A percentile compares a stretch with the other conserved stretches of the same genome.
Evolutionary conservation across 2,797 vertebrate species (phyloP).

Genomic region (Heliangelus exortis): DNA sequence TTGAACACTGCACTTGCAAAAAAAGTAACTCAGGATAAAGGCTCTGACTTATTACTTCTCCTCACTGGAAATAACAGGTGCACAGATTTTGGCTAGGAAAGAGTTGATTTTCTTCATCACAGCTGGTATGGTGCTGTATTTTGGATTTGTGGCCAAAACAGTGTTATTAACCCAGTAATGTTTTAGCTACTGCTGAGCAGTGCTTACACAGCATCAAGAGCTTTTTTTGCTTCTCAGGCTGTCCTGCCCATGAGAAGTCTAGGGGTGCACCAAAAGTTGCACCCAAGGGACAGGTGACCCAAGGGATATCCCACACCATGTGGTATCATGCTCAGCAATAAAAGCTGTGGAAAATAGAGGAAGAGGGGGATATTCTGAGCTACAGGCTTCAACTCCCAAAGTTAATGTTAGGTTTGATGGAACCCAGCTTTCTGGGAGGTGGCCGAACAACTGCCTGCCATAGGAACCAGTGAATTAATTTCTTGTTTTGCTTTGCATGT

Average conservation of each 20-base stretch:
- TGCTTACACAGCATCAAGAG: neutral
- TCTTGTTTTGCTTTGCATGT: neutral
- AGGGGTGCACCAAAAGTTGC: neutral
- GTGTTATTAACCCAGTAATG: neutral
- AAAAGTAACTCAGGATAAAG: neutral
- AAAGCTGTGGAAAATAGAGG: neutral
- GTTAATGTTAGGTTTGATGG: rapidly evolving
- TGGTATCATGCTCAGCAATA: neutral
- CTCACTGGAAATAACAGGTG: neutral
- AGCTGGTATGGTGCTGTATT: rapidly evolving
- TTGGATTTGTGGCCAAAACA: neutral
- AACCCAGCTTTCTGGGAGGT: neutral
- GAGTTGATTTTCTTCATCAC: neutral
- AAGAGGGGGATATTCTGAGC: rapidly evolving
- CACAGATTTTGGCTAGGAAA: neutral
- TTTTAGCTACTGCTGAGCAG: neutral
- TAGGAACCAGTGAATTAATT: neutral
- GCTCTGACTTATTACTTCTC: neutral
- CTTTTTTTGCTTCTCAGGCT: neutral
- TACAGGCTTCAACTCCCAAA: neutral
- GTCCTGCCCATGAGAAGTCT: neutral
- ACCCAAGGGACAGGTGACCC: neutral
- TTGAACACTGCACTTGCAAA: neutral
- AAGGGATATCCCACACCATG: neutral
- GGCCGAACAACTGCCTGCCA: neutral